Evolutionary conservation across 2,797 vertebrate genomes (phyloP).

Genomic region (Borostomias antarcticus): DNA sequence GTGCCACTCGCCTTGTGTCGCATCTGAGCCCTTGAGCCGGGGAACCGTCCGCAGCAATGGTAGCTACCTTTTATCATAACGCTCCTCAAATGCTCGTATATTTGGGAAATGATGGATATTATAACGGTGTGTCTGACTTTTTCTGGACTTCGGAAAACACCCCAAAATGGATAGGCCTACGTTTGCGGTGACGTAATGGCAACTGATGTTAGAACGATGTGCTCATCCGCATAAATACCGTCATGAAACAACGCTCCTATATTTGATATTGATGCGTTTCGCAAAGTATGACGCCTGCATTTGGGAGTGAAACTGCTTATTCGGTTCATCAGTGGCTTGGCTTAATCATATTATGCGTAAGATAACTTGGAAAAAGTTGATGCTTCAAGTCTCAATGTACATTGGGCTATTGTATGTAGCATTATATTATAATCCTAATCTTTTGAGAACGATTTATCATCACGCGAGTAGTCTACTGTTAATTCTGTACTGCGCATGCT

Average conservation of each 20-base stretch:
- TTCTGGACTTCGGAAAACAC: too few relatives aligned
- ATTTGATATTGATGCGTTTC: too few relatives aligned
- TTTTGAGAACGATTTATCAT: not conserved
- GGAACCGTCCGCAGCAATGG: slow-evolving; percentile 2
- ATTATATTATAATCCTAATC: not conserved
- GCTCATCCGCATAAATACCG: too few relatives aligned
- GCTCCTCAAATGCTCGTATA: not conserved
- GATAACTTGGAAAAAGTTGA: not conserved
- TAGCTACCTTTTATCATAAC: not conserved
- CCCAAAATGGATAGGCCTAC: too few relatives aligned
- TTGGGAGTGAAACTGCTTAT: too few relatives aligned
- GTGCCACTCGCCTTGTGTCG: not conserved
- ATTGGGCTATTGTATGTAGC: not conserved
- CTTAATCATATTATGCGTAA: not conserved
- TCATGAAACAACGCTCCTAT: too few relatives aligned
- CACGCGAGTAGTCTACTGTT: not conserved
- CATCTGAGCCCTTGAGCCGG: not conserved
- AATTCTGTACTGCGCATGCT: slow-evolving; percentile 1
- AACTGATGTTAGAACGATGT: too few relatives aligned
- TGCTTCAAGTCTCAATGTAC: not conserved
- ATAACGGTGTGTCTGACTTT: too few relatives aligned
- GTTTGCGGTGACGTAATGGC: too few relatives aligned
- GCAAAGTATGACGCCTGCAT: not conserved
- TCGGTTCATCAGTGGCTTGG: too few relatives aligned
- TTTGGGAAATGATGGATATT: too few relatives aligned